Evolutionary conservation across 92 coral and sea anemone species (phyloP), one percentile per base, ranked within the genome.

Genomic region (Anthopleura xanthogrammica): DNA sequence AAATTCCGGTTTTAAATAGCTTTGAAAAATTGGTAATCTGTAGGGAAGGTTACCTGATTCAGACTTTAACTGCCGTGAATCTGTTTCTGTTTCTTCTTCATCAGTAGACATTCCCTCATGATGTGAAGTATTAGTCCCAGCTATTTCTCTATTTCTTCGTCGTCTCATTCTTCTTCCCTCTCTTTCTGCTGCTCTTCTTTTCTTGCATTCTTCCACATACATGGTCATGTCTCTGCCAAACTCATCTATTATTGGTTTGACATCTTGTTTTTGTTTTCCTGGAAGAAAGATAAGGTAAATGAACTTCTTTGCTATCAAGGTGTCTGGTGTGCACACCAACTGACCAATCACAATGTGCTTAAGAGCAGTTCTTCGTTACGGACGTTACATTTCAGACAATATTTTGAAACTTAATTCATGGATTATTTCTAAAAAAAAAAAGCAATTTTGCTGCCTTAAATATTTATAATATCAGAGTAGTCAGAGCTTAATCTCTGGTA

Each of bases 91-190:
- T 82, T 97, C 98, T 81, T 97, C 99, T 6, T 97, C 99, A 88
- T 97, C 99, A 54, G 94, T 89, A 29, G 99, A 97, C 83, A 94
- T 84, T 81, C 99, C 99, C 77, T 97, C 99, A 86, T 94, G 99
- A 79, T 97, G 90, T 55, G 75, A 75, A 68, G 83, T 88, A 3
- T 87, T 76, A 12, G 85, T 86, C 46, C 81, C 70, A 80, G 80
- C 90, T 60, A 84, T 76, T 79, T 96, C 99, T 85, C 99, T 86
- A 60, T 91, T 92, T 75, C 92, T 92, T 41, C 93, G 88, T 3
- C 99, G 89, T 39, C 99, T 88, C 76, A 87, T 95, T 82, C 93
- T 90, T 75, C 99, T 91, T 81, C 98, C 99, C 74, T 97, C 99
- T 75, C 99, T 83, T 64, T 97, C 99, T 1, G 98, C 99, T 12